These are phyloP conservation scores for Branchipolynoe longqiensis DNA, from an alignment of 2,888 invertebrate species.

Conservation along the genomic window DNA sequence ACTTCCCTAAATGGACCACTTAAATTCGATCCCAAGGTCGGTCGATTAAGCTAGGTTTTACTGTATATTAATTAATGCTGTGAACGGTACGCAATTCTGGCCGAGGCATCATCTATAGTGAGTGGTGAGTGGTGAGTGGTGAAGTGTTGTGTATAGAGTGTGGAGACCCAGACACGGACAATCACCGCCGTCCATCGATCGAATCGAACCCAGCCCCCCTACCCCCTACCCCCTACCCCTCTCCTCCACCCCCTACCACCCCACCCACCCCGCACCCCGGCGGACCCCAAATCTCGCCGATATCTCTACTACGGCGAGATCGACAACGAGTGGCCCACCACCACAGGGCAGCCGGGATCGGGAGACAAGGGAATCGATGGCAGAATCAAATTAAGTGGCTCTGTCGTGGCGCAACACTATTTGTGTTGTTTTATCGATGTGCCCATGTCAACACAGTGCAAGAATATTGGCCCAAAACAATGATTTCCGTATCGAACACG, in stretches of 20 bases:
- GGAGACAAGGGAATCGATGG: constrained; percentile 46
- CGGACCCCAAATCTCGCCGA: background rate
- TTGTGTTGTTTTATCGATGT: constrained; percentile 52
- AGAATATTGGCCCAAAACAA: constrained; percentile 51
- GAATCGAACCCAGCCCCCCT: background rate
- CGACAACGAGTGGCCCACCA: constrained; percentile 5
- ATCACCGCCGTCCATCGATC: too few relatives aligned
- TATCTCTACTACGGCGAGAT: constrained; percentile 8
- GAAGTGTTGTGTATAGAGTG: too few relatives aligned
- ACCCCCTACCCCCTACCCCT: background rate
- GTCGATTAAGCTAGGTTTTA: too few relatives aligned
- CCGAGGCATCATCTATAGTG: too few relatives aligned
- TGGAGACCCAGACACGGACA: too few relatives aligned
- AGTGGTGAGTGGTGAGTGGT: too few relatives aligned
- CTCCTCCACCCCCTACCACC: background rate
- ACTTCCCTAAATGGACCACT: too few relatives aligned
- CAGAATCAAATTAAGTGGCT: constrained; percentile 56
- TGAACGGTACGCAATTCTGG: too few relatives aligned
- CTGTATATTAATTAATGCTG: too few relatives aligned
- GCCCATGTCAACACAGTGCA: constrained; percentile 53
- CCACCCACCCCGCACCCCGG: background rate
- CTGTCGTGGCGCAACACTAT: constrained; percentile 47
- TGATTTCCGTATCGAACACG: constrained; percentile 46
- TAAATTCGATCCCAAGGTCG: too few relatives aligned
- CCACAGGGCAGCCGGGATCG: constrained; percentile 16